phyloP scores from a whole-genome alignment of 1,140 invertebrate species.

The Heliconius nattereri region DNA sequence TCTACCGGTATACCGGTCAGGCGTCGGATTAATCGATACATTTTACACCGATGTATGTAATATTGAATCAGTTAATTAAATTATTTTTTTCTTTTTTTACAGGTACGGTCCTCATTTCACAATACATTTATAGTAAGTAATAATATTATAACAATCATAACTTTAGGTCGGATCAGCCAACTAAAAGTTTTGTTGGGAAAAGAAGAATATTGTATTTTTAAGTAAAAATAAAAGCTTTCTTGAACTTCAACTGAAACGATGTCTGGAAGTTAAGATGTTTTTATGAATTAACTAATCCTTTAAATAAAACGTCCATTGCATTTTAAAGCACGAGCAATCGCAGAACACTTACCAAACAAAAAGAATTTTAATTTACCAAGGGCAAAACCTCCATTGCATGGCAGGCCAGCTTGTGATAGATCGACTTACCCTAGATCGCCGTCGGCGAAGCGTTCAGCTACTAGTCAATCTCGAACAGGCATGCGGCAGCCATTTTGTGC shows the following conservation, averaged over 20 bases:
- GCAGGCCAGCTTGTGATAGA: slow-evolving; percentile 60
- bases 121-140: slow-evolving; percentile 19
- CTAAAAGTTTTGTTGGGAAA: neutral
- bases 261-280: no score
- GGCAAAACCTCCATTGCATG: slow-evolving; percentile 64
- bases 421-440: slow-evolving; percentile 65
- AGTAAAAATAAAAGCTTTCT: no score
- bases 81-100: slow-evolving; percentile 19
- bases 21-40: slow-evolving; percentile 29
- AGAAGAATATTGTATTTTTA: neutral
- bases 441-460: slow-evolving; percentile 71
- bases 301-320: slow-evolving; percentile 37
- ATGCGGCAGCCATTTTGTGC: slow-evolving; percentile 71
- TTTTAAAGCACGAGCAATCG: slow-evolving; percentile 51
- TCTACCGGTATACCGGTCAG: slow-evolving; percentile 34
- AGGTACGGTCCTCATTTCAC: slow-evolving; percentile 22
- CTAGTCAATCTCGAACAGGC: slow-evolving; percentile 76
- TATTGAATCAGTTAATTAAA: slow-evolving; percentile 19
- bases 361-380: slow-evolving; percentile 74
- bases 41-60: slow-evolving; percentile 16
- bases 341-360: slow-evolving; percentile 67
- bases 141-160: neutral
- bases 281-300: neutral
- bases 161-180: neutral
- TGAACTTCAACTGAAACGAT: no score